Base-by-base conservation (phyloP, 2,888 invertebrate species). In the Holacanthella duospinosa region DNA sequence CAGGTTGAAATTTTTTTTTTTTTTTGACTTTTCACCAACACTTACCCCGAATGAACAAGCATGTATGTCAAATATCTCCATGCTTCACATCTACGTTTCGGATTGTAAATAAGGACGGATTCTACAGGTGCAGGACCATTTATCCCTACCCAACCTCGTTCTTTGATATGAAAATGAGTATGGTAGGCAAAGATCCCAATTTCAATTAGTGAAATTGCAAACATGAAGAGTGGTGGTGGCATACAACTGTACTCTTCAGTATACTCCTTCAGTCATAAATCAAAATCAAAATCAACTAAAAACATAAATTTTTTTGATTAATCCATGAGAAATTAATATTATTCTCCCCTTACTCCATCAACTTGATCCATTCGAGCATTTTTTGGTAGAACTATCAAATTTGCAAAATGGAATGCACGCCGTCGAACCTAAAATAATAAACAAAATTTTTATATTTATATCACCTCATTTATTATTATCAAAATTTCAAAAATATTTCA, bases 1-100 rank as follows among this genome's bases (percentile, higher is more conserved):
- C n/a, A n/a, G n/a, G n/a, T n/a, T n/a, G n/a, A n/a, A n/a, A n/a
- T n/a, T n/a, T n/a, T n/a, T n/a, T n/a, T n/a, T n/a, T n/a, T n/a
- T n/a, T n/a, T n/a, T n/a, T 53, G 53, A n/a, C 53, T 53, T 12
- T n/a, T 43, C 16, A 16, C 9, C 43, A 43, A 43, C 16, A 63
- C 84, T 81, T 77, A 89, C 88, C 93, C 93, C 66, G 92, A 88
- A 78, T 96, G 96, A 27, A 96, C 91, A 76, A 96, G 86, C 93
- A 95, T 95, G 76, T 99, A 99, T 0, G 91, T 88, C 57, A 94
- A 74, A 77, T 86, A 97, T 74, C 97, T 82, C 97, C 97, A 99
- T 0, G 86, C 87, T 79, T 99, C 89, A 61, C 86, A 82, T 66
- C 95, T 83, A 74, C 85, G 84, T 66, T 85, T 82, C 0, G 96